Conservation (phyloP, 2,113 vertebrate genomes). For the Sinocyclocheilus anshuiensis region DNA sequence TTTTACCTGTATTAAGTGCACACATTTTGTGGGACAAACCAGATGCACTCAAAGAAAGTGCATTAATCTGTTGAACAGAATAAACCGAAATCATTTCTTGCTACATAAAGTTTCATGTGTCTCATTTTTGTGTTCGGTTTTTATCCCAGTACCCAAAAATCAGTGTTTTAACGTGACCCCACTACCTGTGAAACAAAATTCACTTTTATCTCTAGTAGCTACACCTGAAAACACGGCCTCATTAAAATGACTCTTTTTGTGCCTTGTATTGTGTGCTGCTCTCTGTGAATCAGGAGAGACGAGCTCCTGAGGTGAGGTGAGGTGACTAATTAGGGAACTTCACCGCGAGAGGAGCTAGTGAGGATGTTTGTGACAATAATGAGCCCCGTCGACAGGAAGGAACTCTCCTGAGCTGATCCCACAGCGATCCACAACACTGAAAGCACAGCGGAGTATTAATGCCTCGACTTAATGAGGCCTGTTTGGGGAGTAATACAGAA, state of each 20-base stretch:
- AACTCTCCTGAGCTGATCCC: constrained; percentile 37
- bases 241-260: constrained; percentile 31
- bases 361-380: constrained; percentile 46
- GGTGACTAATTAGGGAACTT: constrained; percentile 40
- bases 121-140: not conserved
- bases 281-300: constrained; percentile 21
- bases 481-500: constrained; percentile 23
- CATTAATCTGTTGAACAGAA: not conserved
- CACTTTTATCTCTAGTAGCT: not conserved
- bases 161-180: not conserved
- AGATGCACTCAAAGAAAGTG: not conserved
- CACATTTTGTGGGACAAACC: not conserved
- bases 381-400: constrained; percentile 40
- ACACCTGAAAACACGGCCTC: constrained; percentile 22
- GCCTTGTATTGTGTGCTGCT: not conserved
- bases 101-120: not conserved
- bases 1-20: not conserved
- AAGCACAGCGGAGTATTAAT: constrained; percentile 12
- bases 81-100: too few species aligned
- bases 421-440: not conserved
- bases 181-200: constrained; percentile 5
- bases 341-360: constrained; percentile 24
- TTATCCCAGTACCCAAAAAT: not conserved
- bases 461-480: constrained; percentile 8
- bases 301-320: not conserved